A percentile compares a stretch with the other conserved stretches of the same genome.
Conservation (phyloP, 2,888 invertebrate species). For the Notodonta ziczac region DNA sequence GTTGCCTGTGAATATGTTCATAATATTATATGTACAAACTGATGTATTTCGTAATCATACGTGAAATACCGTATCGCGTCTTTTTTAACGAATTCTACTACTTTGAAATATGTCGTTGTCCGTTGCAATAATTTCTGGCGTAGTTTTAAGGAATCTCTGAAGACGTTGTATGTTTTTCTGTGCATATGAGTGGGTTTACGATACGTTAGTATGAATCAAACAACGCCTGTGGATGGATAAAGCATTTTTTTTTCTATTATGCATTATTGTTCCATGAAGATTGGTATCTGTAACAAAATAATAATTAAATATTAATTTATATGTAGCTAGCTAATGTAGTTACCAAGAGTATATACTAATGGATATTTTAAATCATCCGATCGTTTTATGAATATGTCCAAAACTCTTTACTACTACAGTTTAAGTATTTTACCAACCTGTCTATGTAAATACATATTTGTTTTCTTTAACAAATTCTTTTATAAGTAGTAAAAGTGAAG, state of each 20-base stretch:
- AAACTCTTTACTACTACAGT: too few relatives aligned
- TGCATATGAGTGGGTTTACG: slow-evolving; percentile 64
- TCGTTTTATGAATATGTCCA: too few relatives aligned
- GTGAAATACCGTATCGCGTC: slow-evolving; percentile 80
- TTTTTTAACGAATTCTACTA: slow-evolving; percentile 77
- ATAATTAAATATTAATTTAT: too few relatives aligned
- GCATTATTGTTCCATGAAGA: background rate
- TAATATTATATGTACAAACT: slow-evolving; percentile 56
- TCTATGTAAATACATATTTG: too few relatives aligned
- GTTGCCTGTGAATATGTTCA: slow-evolving; percentile 80
- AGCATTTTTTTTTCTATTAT: background rate
- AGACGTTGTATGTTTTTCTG: slow-evolving; percentile 70
- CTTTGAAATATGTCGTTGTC: slow-evolving; percentile 76
- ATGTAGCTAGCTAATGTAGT: too few relatives aligned
- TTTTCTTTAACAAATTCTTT: too few relatives aligned
- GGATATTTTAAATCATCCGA: too few relatives aligned
- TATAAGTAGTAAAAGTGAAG: too few relatives aligned
- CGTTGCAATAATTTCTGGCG: slow-evolving; percentile 74
- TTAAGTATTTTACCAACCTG: too few relatives aligned
- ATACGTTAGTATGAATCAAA: background rate
- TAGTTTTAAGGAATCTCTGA: slow-evolving; percentile 76
- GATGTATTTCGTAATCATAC: slow-evolving; percentile 75
- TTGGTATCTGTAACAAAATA: background rate
- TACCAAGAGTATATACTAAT: too few relatives aligned
- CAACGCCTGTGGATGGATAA: background rate